Percentiles rank a stretch among this genome's conserved stretches.
These are phyloP conservation scores for Grus americana DNA, from an alignment of 2,113 vertebrate species.

Conservation along the genomic window DNA sequence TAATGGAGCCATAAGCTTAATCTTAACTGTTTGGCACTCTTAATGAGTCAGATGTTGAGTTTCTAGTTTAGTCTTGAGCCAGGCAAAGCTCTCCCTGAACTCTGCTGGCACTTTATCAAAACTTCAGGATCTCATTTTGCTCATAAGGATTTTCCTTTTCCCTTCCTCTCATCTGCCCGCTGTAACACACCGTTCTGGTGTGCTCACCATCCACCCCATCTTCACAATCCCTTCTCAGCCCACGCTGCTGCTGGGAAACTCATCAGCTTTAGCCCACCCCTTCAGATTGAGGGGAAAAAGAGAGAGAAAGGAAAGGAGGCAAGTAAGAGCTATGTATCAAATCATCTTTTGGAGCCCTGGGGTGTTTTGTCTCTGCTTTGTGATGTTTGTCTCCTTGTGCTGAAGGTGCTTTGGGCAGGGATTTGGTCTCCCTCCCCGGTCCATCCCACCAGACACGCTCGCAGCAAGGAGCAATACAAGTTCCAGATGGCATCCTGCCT, in stretches of 20 bases:
- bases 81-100: not conserved
- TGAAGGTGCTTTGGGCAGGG: not conserved
- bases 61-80: not conserved
- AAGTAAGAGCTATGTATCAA: not conserved
- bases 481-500: not conserved
- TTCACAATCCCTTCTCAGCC: not conserved
- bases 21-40: not conserved
- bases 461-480: not conserved
- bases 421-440: fast-evolving
- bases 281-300: not conserved
- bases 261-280: not conserved
- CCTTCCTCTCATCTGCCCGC: fast-evolving
- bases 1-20: not conserved
- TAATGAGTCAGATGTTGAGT: not conserved
- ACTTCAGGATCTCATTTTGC: not conserved
- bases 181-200: fast-evolving
- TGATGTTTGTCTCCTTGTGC: not conserved
- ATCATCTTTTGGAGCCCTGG: not conserved
- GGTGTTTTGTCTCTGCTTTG: not conserved
- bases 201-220: not conserved
- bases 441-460: fast-evolving
- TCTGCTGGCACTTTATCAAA: not conserved
- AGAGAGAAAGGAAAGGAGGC: not conserved
- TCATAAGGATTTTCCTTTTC: not conserved
- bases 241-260: not conserved